Conservation (phyloP, 2,888 invertebrate genomes). For the Apotomis capreana region DNA sequence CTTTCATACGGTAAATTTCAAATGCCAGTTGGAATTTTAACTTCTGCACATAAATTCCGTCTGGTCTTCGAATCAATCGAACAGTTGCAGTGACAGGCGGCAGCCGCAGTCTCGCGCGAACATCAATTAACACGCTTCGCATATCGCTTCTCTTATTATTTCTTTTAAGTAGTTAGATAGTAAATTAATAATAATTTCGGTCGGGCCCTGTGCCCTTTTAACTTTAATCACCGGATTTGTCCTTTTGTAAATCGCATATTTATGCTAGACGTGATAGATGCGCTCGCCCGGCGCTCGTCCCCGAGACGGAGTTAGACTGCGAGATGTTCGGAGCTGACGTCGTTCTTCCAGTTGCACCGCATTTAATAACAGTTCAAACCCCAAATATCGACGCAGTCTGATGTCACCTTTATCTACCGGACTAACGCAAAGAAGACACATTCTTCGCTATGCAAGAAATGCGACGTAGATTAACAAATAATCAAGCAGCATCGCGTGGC, state of each 20-base stretch:
- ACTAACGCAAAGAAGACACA: no score
- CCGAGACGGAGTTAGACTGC: background rate
- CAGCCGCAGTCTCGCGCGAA: slow-evolving; percentile 4
- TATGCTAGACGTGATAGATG: slow-evolving; percentile 27
- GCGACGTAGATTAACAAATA: no score
- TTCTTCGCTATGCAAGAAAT: no score
- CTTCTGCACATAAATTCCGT: no score
- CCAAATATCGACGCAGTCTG: no score
- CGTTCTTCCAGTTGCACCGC: background rate
- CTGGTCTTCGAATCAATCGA: no score
- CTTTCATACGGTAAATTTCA: background rate
- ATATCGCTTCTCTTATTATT: slow-evolving; percentile 60
- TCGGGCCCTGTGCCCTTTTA: slow-evolving; percentile 27
- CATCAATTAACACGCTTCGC: slow-evolving; percentile 54
- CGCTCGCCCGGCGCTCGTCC: background rate
- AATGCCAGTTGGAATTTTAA: background rate
- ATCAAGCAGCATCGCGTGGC: background rate
- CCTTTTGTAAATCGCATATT: slow-evolving; percentile 26
- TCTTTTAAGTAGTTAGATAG: slow-evolving; percentile 72
- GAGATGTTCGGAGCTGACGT: background rate
- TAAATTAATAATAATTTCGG: slow-evolving; percentile 60
- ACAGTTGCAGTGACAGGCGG: background rate
- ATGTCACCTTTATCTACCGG: no score
- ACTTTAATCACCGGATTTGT: slow-evolving; percentile 34
- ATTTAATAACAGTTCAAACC: background rate